Percentiles rank a stretch among this genome's conserved stretches.
These are phyloP conservation scores for Nycticorax nycticorax DNA, from an alignment of 2,113 vertebrate genomes.

Conservation along the genomic window DNA sequence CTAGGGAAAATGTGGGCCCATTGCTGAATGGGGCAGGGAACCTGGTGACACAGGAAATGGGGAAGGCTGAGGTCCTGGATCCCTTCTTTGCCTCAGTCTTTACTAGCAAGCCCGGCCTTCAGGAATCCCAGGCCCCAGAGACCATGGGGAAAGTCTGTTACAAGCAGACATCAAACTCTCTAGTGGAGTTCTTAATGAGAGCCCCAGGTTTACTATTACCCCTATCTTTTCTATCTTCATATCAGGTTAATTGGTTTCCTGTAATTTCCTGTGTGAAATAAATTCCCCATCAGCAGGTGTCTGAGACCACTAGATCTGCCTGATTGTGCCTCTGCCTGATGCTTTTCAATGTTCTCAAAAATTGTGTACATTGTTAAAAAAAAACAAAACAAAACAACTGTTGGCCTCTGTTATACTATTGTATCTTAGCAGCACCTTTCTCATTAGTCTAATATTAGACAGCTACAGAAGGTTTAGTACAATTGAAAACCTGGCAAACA, in stretches of 20 bases:
- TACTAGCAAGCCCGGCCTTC: not conserved
- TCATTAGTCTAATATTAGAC: not conserved
- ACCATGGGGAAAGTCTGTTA: not conserved
- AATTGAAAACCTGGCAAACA: not conserved
- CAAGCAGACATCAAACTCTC: not conserved
- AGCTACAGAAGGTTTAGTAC: not conserved
- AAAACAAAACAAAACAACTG: not conserved
- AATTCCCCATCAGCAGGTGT: not conserved
- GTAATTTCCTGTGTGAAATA: not conserved
- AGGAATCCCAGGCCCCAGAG: not conserved
- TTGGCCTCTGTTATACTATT: not conserved
- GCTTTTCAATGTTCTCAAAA: not conserved
- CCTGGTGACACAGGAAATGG: not conserved
- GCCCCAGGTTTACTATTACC: not conserved
- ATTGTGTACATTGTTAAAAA: not conserved
- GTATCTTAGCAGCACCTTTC: not conserved
- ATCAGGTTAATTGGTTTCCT: not conserved
- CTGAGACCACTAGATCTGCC: no score
- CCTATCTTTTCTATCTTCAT: not conserved
- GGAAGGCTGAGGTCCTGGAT: not conserved
- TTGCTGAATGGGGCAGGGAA: not conserved
- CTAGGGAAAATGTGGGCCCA: not conserved
- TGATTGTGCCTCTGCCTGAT: not conserved
- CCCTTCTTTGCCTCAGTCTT: not conserved
- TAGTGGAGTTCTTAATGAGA: not conserved